A percentile compares a stretch with the other conserved stretches of the same genome.
Conservation (phyloP, 2,113 vertebrate genomes). For the Notarius lentiginosus region DNA sequence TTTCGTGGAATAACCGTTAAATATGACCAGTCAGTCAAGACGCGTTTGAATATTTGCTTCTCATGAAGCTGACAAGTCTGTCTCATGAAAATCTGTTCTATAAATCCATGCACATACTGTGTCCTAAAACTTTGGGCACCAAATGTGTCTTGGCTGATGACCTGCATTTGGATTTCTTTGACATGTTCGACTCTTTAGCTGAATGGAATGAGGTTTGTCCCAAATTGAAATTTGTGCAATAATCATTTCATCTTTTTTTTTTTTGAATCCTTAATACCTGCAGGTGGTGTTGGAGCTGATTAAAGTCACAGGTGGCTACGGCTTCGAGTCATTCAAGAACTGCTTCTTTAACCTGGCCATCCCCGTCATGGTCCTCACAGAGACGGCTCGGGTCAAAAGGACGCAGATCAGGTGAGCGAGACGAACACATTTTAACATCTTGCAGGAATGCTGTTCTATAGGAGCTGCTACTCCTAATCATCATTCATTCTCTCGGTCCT, state of each 20-base stretch:
- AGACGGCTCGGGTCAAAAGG: constrained; percentile 86
- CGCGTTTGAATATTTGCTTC: background rate
- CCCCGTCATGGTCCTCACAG: constrained; percentile 90
- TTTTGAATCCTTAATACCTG: background rate
- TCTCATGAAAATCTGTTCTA: background rate
- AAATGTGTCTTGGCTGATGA: background rate
- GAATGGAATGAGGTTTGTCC: background rate
- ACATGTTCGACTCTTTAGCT: background rate
- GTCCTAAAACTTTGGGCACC: background rate
- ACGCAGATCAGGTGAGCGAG: constrained; percentile 85
- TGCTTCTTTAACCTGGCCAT: constrained; percentile 98
- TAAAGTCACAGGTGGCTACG: constrained; percentile 84
- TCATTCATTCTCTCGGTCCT: background rate
- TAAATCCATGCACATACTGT: background rate
- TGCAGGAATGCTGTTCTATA: background rate
- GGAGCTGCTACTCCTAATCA: too few species aligned
- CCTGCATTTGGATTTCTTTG: background rate
- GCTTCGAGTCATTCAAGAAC: constrained; percentile 90
- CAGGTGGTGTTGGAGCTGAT: constrained; percentile 94
- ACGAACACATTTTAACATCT: background rate
- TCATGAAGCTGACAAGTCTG: background rate
- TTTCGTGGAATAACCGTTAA: background rate
- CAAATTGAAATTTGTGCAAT: background rate
- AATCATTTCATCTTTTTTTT: background rate
- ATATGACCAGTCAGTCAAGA: background rate